A percentile compares a stretch with the other conserved stretches of the same genome.
phyloP scores from a whole-genome alignment of 1,140 invertebrate species.

The Brachionus asplanchnoidis region DNA sequence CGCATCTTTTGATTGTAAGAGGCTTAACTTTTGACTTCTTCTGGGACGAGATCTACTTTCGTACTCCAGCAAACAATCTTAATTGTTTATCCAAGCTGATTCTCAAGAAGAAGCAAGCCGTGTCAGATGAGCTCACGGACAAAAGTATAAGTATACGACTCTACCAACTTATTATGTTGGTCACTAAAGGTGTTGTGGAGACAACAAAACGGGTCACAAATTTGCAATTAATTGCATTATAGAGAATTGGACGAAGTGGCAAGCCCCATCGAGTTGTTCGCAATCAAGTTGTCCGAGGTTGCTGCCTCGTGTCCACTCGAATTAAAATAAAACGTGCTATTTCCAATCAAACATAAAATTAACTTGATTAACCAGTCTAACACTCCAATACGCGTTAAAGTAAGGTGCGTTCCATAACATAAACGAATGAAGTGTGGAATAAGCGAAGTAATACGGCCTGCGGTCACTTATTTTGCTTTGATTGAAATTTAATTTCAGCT shows the following conservation, averaged over 20 bases:
- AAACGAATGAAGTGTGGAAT: neutral
- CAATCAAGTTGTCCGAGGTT: neutral
- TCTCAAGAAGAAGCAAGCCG: neutral
- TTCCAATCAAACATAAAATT: neutral
- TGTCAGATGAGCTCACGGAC: too few relatives aligned
- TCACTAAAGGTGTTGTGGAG: too few relatives aligned
- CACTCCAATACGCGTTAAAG: neutral
- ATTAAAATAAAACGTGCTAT: neutral
- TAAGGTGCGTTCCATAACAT: neutral
- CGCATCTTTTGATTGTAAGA: too few relatives aligned
- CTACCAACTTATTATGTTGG: too few relatives aligned
- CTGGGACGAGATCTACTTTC: neutral
- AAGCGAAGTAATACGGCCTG: too few relatives aligned
- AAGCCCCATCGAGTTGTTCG: neutral
- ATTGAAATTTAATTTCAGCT: too few relatives aligned
- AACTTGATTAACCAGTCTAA: neutral
- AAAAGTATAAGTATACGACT: too few relatives aligned
- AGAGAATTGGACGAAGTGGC: neutral
- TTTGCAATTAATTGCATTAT: neutral
- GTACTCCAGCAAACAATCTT: neutral
- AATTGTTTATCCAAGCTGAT: neutral
- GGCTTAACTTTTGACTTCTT: too few relatives aligned
- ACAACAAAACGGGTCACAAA: too few relatives aligned
- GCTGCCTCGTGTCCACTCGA: neutral
- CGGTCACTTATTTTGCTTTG: too few relatives aligned